A percentile compares a stretch with the other conserved stretches of the same genome.
phyloP scores from a whole-genome alignment of 2,888 invertebrate species.

The Holacanthella duospinosa region DNA sequence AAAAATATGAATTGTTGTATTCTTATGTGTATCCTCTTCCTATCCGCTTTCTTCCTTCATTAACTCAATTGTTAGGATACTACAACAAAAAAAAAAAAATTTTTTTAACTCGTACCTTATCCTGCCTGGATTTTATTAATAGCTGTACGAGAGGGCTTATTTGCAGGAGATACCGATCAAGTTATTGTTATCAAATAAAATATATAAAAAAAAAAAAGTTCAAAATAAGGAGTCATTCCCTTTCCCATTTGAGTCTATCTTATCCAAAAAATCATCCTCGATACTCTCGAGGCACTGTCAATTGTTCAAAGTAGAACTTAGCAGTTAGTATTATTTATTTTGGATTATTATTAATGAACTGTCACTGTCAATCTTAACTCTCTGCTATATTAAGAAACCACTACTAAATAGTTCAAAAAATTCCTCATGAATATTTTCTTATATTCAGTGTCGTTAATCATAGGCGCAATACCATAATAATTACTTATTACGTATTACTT shows the following conservation, averaged over 20 bases:
- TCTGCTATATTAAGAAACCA: background rate
- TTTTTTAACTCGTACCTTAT: background rate
- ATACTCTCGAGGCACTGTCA: background rate
- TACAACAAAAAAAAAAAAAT: background rate
- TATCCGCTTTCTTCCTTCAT: conserved; percentile 19
- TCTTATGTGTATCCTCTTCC: background rate
- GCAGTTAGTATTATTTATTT: background rate
- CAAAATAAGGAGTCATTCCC: background rate
- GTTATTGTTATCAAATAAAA: background rate
- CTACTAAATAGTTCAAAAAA: background rate
- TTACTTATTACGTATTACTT: too few species aligned
- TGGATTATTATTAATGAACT: conserved; percentile 12
- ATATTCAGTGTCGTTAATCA: too few species aligned
- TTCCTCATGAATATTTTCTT: too few species aligned
- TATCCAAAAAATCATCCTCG: background rate
- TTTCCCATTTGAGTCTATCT: background rate
- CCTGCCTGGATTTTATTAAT: background rate
- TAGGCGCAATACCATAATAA: too few species aligned
- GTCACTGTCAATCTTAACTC: background rate
- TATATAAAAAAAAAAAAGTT: background rate
- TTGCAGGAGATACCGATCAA: background rate
- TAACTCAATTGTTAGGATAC: conserved; percentile 20
- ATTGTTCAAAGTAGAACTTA: background rate
- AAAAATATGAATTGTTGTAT: background rate
- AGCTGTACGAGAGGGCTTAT: background rate